Base-by-base conservation (phyloP, 1,140 invertebrate species). In the Oreohelix idahoensis region DNA sequence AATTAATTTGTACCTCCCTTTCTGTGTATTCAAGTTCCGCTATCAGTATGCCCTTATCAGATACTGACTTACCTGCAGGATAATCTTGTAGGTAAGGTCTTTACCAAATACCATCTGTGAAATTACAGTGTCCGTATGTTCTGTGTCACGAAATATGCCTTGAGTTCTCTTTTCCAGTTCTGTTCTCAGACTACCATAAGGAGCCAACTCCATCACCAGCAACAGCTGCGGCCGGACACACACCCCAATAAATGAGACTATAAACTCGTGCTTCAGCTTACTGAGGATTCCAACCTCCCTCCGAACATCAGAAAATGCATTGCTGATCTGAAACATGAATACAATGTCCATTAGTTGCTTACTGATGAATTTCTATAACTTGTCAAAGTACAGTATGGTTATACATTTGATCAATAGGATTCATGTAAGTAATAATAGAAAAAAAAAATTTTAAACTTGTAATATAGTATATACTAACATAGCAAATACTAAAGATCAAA, bases 61-160 rank as follows among this genome's bases (percentile, higher is more conserved):
- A 15, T 15, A 58, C 15, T 58, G 26, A 38, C 78, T 66, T 76
- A 92, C 91, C 88, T 92, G 90, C 74, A 83, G 87, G 0, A 91
- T 78, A 79, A 92, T 87, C 78, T 91, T 92, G 82, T 86, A 91
- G 8, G 88, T 90, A 17, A 91, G 80, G 32, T 89, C 84, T 73
- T 89, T 90, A 15, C 81, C 70, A 38, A 91, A 86, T 4, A 90
- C 81, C 32, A 86, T 79, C 36, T 32, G 36, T 49, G 69, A 45
- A 45, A 80, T 35, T 39, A 51, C 45, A 10, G 49, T 71, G 17
- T 45, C 8, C 15, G 20, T 23, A 58, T 58, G 5, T 58, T 15
- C 53, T 58, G 20, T 4, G 20, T 58, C 23, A 23, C 20, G 5
- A 58, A 58, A n/a, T 11, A 58, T 58, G 26, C 1, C 1, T 23